Base-by-base conservation (phyloP, 2,888 invertebrate species). In the Dione juno region DNA sequence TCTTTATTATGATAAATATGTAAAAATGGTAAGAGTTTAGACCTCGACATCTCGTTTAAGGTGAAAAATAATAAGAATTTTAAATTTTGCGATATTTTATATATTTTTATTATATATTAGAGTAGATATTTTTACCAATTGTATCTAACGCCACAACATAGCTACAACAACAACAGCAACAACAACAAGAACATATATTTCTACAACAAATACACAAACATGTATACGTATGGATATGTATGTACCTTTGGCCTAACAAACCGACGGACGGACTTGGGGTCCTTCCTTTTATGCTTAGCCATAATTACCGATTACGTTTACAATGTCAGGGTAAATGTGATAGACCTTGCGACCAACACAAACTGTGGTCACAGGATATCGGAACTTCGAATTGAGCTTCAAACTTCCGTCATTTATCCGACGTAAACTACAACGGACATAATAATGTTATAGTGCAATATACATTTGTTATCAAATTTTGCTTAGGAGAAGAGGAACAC, bases 341-440 rank as follows among this genome's bases (percentile, higher is more conserved):
- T 5, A 28, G 28, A 28, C 28, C 5, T 58, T 8, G 13, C 40
- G 13, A 58, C 6, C 16, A 35, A 57, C 10, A 40, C 40, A n/a
- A n/a, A 54, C 35, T 35, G 54, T 37, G 35, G 54, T 35, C n/a
- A 9, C 35, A 14, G 35, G 54, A 10, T 37, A 37, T 54, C n/a
- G 53, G n/a, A 54, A 54, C 54, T 54, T 35, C n/a, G 35, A 54
- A 37, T 53, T n/a, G 53, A 53, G 53, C 54, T 54, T 54, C 54
- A 54, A 54, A 37, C 54, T 54, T 54, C 54, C 35, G 54, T 54
- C 54, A 35, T 54, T 54, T 35, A 35, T 54, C 54, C 54, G 35
- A 54, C 14, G 54, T 54, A 3, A 54, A 37, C 54, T 54, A 54
- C 54, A 54, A 54, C 53, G 28, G 7, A 35, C n/a, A 35, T 35